Evolutionary conservation across 2,888 invertebrate species (phyloP).

Genomic region (Trissonchulus sp.): DNA sequence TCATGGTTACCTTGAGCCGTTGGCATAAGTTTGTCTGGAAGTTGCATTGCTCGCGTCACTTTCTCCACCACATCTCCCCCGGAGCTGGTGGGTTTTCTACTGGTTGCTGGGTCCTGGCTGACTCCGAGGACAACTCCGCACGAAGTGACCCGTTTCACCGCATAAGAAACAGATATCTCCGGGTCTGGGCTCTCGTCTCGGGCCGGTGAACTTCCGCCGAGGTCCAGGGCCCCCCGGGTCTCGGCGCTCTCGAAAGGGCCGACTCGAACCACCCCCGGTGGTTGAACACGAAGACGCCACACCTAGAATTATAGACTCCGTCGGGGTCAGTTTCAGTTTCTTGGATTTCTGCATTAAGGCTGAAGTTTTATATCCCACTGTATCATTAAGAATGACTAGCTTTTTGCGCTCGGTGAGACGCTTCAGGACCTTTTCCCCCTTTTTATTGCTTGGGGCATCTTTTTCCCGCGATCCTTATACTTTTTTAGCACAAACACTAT

Average conservation of each 20-base stretch:
- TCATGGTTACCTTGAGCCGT: too few species aligned
- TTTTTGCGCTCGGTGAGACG: not conserved
- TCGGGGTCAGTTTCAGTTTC: not conserved
- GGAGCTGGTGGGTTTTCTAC: too few species aligned
- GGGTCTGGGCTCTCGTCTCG: not conserved
- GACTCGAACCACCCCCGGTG: not conserved
- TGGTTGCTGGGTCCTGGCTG: too few species aligned
- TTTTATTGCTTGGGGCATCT: slow-evolving; percentile 4
- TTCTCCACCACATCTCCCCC: not conserved
- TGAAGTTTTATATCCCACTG: not conserved
- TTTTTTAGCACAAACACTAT: not conserved
- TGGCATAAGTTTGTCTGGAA: not conserved
- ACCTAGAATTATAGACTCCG: not conserved
- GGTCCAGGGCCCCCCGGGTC: not conserved
- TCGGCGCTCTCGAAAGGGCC: slow-evolving; percentile 7
- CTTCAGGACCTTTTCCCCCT: not conserved
- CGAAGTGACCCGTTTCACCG: not conserved
- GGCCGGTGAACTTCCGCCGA: not conserved
- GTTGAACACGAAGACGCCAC: not conserved
- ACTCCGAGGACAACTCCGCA: not conserved
- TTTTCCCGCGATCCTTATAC: not conserved
- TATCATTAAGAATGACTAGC: not conserved
- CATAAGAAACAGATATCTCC: slow-evolving; percentile 13
- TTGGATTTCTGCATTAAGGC: not conserved
- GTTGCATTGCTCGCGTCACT: not conserved